A percentile compares a stretch with the other conserved stretches of the same genome.
Conservation (phyloP, 2,888 invertebrate species). For the Malthinus flaveolus region DNA sequence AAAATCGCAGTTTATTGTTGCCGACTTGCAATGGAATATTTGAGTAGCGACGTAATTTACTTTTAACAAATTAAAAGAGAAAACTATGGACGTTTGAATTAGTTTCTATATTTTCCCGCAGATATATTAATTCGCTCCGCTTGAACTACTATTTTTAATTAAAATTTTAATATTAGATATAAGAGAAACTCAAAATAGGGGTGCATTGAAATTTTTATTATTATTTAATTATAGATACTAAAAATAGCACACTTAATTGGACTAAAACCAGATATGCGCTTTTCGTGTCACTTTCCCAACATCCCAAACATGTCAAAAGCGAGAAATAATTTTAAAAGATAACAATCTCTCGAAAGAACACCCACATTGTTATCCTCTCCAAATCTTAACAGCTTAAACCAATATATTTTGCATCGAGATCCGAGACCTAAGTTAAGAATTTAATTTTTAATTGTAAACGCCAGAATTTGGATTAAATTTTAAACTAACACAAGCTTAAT, state of each 20-base stretch:
- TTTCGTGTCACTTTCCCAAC: slow-evolving; percentile 11
- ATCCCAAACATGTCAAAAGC: slow-evolving; percentile 9
- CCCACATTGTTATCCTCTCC: slow-evolving; percentile 24
- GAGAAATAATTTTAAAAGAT: slow-evolving; percentile 23
- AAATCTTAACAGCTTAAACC: slow-evolving; percentile 4
- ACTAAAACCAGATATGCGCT: slow-evolving; percentile 8
- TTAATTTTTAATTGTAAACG: slow-evolving; percentile 28
- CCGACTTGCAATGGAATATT: too few relatives aligned
- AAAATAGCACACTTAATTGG: slow-evolving; percentile 15
- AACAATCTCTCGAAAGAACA: slow-evolving; percentile 20
- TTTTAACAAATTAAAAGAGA: too few relatives aligned
- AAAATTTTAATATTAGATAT: too few relatives aligned
- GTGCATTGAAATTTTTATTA: too few relatives aligned
- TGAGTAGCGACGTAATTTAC: too few relatives aligned
- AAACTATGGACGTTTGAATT: too few relatives aligned
- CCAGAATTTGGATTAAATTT: neutral
- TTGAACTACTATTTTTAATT: too few relatives aligned
- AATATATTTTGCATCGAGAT: slow-evolving; percentile 2
- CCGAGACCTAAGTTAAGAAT: neutral
- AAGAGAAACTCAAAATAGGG: too few relatives aligned
- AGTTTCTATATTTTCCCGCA: too few relatives aligned
- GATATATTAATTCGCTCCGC: too few relatives aligned
- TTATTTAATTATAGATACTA: too few relatives aligned
- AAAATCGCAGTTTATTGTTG: too few relatives aligned
- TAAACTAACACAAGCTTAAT: slow-evolving; percentile 12